Percentiles rank a stretch among this genome's conserved stretches.
phyloP scores from a whole-genome alignment of 2,113 vertebrate genomes.

The Nothoprocta pentlandii region DNA sequence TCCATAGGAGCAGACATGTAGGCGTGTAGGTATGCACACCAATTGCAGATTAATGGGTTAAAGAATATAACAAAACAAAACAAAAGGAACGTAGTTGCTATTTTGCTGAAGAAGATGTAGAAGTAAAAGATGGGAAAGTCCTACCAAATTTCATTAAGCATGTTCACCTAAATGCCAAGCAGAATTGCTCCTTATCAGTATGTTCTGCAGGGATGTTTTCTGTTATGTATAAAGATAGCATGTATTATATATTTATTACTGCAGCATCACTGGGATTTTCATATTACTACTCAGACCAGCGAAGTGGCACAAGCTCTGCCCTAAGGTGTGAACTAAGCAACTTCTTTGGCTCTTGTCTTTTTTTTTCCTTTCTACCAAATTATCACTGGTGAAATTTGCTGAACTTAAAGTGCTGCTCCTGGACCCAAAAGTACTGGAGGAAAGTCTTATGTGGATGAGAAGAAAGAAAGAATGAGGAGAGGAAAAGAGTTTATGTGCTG shows the following conservation, averaged over 20 bases:
- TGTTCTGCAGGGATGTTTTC: slow-evolving; percentile 2
- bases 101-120: not conserved
- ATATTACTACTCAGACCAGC: not conserved
- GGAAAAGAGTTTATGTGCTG: not conserved
- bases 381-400: not conserved
- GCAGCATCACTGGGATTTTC: slow-evolving; percentile 6
- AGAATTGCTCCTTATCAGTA: slow-evolving; percentile 6
- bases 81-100: not conserved
- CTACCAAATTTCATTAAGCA: not conserved
- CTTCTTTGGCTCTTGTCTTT: not conserved
- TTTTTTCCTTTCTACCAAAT: slow-evolving; percentile 11
- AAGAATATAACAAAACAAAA: not conserved
- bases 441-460: not conserved
- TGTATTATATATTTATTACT: slow-evolving; percentile 50
- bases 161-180: not conserved
- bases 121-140: not conserved
- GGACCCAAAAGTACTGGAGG: not conserved
- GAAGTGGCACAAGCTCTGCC: slow-evolving; percentile 11
- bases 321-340: slow-evolving; percentile 25
- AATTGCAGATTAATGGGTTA: not conserved
- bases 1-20: not conserved
- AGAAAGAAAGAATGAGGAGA: not conserved
- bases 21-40: not conserved
- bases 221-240: not conserved
- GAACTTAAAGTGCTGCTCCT: not conserved